Base-by-base conservation (phyloP, 2,113 vertebrate species). In the Cettia cetti region DNA sequence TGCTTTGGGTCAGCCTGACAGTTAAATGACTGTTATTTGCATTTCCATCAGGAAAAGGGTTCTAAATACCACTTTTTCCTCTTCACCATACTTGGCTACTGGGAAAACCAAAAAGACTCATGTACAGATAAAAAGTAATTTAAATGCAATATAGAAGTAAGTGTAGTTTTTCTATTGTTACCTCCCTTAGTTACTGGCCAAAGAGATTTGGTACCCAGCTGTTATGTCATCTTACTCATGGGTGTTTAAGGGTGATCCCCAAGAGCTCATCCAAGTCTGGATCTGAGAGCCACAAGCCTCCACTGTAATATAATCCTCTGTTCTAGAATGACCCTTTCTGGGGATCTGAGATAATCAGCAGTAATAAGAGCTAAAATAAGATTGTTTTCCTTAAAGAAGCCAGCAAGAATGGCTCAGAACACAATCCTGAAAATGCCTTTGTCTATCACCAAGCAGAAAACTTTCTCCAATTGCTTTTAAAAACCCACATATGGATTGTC, bases 391-490 rank as follows among this genome's bases (percentile, higher is more conserved):
- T 80, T 93, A 80, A 94, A 85, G 66, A 94, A 74, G 26, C 26
- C 75, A 83, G 50, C 50, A 65, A 86, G 54, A 42, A 65, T 90
- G 79, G 40, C 85, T 94, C 71, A 70, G 68, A 96, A 63, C 11
- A 44, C 26, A 61, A 24, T 74, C 86, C 68, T 92, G 64, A 95
- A 94, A 83, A 92, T 78, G 81, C 35, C 30, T 95, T 92, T 89
- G 72, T 91, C 95, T 95, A 7, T 91, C 77, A 84, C 77, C 27
- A 78, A 82, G 69, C 39, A 87, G 47, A 78, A 92, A 81, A 86
- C 13, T 66, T 79, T 82, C 66, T 86, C 59, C 71, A 44, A 0
- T 77, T 81, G 11, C 54, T 83, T 90, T 86, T 59, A 52, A 59
- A 92, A 90, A 70, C 42, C 54, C 56, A 74, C 68, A 66, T 31